phyloP scores from a whole-genome alignment of 1,140 invertebrate genomes.

The Pantala flavescens region DNA sequence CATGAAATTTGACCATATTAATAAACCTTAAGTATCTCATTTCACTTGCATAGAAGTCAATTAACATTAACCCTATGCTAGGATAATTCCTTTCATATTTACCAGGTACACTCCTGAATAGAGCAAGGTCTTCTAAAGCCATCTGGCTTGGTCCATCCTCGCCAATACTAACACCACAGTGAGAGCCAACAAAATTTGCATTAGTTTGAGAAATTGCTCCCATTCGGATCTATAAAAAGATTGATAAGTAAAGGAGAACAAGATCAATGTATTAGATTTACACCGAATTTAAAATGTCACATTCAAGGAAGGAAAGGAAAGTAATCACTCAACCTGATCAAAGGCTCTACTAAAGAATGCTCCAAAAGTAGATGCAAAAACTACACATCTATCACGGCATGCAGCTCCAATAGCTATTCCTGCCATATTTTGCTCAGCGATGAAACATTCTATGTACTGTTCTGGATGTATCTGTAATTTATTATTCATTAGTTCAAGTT shows the following conservation, averaged over 20 bases:
- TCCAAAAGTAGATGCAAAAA: conserved; percentile 94
- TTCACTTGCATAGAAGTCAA: not conserved
- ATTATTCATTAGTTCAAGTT: conserved; percentile 17
- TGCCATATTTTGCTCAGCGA: conserved; percentile 96
- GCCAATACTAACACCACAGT: conserved; percentile 91
- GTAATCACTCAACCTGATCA: conserved; percentile 64
- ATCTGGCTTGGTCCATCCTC: conserved; percentile 99
- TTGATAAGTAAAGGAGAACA: conserved; percentile 20
- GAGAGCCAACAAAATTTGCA: conserved; percentile 90
- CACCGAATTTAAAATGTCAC: not conserved
- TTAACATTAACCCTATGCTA: not conserved
- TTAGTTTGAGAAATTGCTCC: conserved; percentile 97
- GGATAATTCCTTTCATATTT: not conserved
- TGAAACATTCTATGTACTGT: conserved; percentile 94
- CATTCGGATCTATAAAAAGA: conserved; percentile 80
- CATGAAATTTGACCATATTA: too few species aligned
- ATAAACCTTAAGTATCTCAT: not conserved
- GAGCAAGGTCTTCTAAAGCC: conserved; percentile 94
- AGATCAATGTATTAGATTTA: not conserved
- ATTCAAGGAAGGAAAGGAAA: not conserved
- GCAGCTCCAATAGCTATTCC: conserved; percentile 90
- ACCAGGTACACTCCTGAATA: conserved; percentile 86
- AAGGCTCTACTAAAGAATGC: conserved; percentile 94
- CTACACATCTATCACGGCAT: conserved; percentile 76
- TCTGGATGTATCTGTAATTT: conserved; percentile 39